Percentiles rank a stretch among this genome's conserved stretches.
phyloP scores from a whole-genome alignment of 2,113 vertebrate species.

The Pseudonaja textilis region DNA sequence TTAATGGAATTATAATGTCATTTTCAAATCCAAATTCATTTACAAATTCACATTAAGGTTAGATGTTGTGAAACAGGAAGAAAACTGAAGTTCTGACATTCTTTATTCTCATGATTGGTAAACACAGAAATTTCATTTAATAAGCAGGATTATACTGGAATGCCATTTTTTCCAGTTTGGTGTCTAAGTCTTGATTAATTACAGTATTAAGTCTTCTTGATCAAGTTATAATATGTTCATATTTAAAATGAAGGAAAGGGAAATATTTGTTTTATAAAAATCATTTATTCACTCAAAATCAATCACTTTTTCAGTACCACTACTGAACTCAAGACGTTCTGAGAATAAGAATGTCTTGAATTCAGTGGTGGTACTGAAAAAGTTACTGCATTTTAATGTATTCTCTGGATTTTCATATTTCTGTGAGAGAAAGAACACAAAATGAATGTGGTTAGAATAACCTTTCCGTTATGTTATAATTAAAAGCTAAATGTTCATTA shows the following conservation, averaged over 20 bases:
- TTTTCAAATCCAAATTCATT: background rate
- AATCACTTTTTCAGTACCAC: too few species aligned
- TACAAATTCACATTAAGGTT: background rate
- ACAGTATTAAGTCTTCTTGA: background rate
- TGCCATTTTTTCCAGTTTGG: background rate
- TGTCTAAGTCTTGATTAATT: background rate
- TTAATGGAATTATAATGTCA: background rate
- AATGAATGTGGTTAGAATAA: constrained; percentile 10
- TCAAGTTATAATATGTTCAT: constrained; percentile 56
- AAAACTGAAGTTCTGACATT: background rate
- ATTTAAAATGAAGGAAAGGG: constrained; percentile 40
- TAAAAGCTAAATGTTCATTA: constrained; percentile 19
- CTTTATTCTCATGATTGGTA: background rate
- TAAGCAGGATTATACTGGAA: background rate
- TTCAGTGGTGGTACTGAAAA: background rate
- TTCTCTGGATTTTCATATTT: background rate
- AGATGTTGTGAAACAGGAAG: background rate
- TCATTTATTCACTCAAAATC: background rate
- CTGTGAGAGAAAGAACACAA: background rate
- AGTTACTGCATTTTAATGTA: constrained; percentile 1
- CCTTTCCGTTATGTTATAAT: background rate
- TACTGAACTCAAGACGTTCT: too few species aligned
- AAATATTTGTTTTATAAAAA: constrained; percentile 48
- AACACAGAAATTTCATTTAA: background rate
- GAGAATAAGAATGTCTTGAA: constrained; percentile 9